Percentiles rank a stretch among this genome's conserved stretches.
Evolutionary conservation across 2,797 vertebrate genomes (phyloP).

Genomic region (Hylomyscus alleni): DNA sequence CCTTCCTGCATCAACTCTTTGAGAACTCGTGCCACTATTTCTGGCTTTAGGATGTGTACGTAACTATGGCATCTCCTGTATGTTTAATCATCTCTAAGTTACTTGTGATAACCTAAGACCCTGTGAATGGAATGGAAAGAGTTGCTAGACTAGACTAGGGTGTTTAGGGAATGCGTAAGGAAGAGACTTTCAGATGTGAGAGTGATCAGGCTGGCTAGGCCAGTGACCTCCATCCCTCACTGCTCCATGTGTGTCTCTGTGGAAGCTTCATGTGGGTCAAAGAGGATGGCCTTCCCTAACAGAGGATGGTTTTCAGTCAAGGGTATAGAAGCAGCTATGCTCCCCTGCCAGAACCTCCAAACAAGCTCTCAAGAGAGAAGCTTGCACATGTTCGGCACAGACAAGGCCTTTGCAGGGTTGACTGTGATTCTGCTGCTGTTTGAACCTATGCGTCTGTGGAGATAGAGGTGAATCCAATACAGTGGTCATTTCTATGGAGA

Average conservation of each 20-base stretch:
- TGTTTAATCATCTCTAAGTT: background rate
- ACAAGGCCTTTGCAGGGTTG: background rate
- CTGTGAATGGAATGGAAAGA: background rate
- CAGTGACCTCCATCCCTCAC: background rate
- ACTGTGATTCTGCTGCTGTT: background rate
- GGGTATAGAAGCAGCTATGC: background rate
- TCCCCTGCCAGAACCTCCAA: background rate
- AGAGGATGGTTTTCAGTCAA: background rate
- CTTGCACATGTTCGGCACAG: background rate
- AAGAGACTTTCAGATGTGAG: background rate
- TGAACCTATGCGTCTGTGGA: background rate
- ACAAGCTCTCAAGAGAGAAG: background rate
- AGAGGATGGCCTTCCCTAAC: background rate
- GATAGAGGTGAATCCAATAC: background rate
- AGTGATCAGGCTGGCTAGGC: background rate
- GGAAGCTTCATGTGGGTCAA: background rate
- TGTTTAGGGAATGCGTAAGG: background rate
- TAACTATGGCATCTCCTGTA: background rate
- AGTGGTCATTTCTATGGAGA: slow-evolving; percentile 61
- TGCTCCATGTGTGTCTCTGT: background rate
- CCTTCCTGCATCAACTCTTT: background rate
- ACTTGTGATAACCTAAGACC: background rate
- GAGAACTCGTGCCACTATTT: background rate
- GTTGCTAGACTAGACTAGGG: background rate
- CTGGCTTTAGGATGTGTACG: background rate